Conservation (phyloP, 2,888 invertebrate species). For the Aspidiotus destructor region DNA sequence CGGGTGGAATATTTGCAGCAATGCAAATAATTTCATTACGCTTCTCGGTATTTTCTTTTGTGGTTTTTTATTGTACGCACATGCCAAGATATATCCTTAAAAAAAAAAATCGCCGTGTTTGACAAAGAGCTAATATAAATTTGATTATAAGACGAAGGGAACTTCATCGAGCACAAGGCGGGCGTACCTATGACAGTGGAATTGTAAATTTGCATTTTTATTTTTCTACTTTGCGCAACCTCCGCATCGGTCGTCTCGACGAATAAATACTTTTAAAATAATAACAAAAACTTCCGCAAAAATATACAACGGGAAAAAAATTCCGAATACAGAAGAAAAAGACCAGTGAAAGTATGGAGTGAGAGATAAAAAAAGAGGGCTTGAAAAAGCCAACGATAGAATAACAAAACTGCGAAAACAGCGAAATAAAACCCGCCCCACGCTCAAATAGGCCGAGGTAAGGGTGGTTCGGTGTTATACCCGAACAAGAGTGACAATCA, state of each 20-base stretch:
- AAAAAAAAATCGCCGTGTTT: neutral
- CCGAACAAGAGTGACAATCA: constrained; percentile 33
- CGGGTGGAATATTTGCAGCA: constrained; percentile 2
- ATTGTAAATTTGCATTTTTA: too few species aligned
- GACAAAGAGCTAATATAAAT: neutral
- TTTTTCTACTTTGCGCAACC: too few species aligned
- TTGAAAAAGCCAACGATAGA: constrained; percentile 11
- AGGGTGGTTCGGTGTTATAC: constrained; percentile 17
- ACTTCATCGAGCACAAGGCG: too few species aligned
- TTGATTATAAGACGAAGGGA: too few species aligned
- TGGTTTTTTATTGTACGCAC: neutral
- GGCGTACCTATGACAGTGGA: too few species aligned
- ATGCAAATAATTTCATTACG: neutral
- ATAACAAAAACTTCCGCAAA: neutral
- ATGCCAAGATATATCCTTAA: neutral
- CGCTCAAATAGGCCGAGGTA: constrained; percentile 18
- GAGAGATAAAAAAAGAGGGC: constrained; percentile 3
- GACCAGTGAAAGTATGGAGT: neutral
- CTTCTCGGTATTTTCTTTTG: neutral
- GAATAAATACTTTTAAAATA: neutral
- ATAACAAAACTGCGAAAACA: constrained; percentile 26
- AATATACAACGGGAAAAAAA: neutral
- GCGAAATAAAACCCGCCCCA: constrained; percentile 18
- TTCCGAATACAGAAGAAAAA: neutral
- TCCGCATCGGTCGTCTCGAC: too few species aligned